Conservation (phyloP, 2,113 vertebrate genomes). For the Hypomesus transpacificus region DNA sequence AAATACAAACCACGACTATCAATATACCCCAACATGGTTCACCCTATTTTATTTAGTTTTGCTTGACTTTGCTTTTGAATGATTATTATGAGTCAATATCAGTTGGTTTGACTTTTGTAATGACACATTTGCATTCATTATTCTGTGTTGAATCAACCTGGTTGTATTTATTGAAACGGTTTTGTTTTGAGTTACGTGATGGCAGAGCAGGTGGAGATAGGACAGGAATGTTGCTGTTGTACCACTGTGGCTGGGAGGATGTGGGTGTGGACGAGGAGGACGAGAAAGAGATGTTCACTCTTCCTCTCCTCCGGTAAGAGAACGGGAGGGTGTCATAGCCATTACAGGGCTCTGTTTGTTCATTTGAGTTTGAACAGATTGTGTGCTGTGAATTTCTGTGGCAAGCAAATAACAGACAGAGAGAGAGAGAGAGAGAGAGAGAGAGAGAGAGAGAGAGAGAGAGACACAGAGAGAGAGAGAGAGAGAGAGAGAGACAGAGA, state of each 20-base stretch:
- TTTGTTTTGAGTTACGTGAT: background rate
- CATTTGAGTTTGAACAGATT: background rate
- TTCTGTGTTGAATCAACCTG: background rate
- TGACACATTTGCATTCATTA: too few species aligned
- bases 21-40: too few species aligned
- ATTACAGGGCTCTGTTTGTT: background rate
- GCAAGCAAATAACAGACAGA: background rate
- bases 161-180: background rate
- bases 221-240: constrained; percentile 6
- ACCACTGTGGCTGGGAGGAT: background rate
- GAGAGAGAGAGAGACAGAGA: background rate
- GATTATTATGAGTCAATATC: too few species aligned
- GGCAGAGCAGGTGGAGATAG: background rate
- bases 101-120: too few species aligned
- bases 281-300: background rate
- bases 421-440: background rate
- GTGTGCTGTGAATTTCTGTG: background rate
- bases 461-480: too few species aligned
- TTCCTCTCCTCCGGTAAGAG: background rate
- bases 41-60: too few species aligned
- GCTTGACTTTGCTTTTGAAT: too few species aligned
- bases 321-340: background rate
- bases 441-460: background rate
- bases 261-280: background rate
- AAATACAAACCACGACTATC: too few species aligned